Conservation (phyloP, 2,888 invertebrate species). For the Trachelus troglodyta region DNA sequence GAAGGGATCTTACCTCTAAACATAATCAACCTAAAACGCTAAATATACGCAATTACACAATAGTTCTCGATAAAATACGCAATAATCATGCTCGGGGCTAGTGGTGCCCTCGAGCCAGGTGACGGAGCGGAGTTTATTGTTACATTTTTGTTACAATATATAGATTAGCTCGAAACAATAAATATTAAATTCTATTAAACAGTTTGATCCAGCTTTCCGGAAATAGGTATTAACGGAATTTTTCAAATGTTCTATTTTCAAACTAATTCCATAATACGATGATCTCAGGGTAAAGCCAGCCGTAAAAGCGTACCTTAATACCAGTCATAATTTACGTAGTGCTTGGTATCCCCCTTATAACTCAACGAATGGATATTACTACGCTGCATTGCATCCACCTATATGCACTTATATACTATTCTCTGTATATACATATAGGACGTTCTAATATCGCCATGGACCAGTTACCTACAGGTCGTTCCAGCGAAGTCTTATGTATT, state of each 20-base stretch:
- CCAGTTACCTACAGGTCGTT: background rate
- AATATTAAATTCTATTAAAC: too few species aligned
- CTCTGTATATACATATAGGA: background rate
- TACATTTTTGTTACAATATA: too few species aligned
- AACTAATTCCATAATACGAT: slow-evolving; percentile 12
- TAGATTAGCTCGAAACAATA: background rate
- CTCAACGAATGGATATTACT: slow-evolving; percentile 5
- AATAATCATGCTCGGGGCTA: too few species aligned
- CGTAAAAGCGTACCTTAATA: slow-evolving; percentile 12
- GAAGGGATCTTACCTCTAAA: too few species aligned
- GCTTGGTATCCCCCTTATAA: background rate
- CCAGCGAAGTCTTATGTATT: background rate
- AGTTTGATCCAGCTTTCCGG: too few species aligned
- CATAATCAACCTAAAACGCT: too few species aligned
- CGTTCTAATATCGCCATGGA: background rate
- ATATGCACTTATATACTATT: background rate
- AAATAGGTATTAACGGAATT: background rate
- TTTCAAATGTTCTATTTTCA: slow-evolving; percentile 5
- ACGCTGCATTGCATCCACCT: background rate
- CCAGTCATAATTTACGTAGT: slow-evolving; percentile 4
- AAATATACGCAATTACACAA: too few species aligned
- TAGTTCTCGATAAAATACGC: too few species aligned
- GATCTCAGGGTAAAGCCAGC: slow-evolving; percentile 1
- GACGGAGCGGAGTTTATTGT: too few species aligned
- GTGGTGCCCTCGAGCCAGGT: too few species aligned